A percentile compares a stretch with the other conserved stretches of the same genome.
phyloP scores from a whole-genome alignment of 2,113 vertebrate species.

The Camelus dromedarius region DNA sequence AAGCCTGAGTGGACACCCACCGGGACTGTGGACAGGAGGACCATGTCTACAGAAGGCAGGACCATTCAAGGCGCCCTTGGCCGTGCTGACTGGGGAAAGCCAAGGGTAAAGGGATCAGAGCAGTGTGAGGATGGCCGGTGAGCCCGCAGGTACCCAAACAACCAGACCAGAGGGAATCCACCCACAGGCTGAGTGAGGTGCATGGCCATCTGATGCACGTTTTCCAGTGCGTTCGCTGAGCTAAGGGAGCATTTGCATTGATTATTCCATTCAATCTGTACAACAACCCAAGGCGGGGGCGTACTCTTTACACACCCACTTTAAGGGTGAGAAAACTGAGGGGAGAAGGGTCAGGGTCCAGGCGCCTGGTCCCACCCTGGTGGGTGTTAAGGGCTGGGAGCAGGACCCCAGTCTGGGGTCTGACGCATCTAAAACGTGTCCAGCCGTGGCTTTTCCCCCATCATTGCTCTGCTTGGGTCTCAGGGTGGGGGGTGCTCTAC shows the following conservation, averaged over 20 bases:
- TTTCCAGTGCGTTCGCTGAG: rapidly evolving
- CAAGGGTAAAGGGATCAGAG: neutral
- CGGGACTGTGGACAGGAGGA: rapidly evolving
- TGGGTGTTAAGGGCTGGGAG: neutral
- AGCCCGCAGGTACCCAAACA: neutral
- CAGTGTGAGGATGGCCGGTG: no score
- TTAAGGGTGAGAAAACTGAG: neutral
- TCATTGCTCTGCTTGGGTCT: neutral
- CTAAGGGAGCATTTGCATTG: rapidly evolving
- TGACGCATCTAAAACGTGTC: neutral
- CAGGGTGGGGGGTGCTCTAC: neutral
- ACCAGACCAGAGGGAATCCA: no score
- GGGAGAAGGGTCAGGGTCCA: neutral
- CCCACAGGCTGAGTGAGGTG: neutral
- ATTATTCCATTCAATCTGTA: neutral
- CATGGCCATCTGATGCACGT: rapidly evolving
- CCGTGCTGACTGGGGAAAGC: neutral
- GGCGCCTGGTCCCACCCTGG: neutral
- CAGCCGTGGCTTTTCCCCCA: neutral
- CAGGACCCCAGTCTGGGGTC: neutral
- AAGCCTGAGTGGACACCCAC: neutral
- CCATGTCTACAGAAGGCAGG: neutral
- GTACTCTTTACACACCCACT: neutral
- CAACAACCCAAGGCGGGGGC: rapidly evolving
- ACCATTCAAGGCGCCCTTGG: neutral